These are phyloP conservation scores for Myiotriccus ornatus DNA, from an alignment of 2,797 vertebrate genomes.

Conservation along the genomic window DNA sequence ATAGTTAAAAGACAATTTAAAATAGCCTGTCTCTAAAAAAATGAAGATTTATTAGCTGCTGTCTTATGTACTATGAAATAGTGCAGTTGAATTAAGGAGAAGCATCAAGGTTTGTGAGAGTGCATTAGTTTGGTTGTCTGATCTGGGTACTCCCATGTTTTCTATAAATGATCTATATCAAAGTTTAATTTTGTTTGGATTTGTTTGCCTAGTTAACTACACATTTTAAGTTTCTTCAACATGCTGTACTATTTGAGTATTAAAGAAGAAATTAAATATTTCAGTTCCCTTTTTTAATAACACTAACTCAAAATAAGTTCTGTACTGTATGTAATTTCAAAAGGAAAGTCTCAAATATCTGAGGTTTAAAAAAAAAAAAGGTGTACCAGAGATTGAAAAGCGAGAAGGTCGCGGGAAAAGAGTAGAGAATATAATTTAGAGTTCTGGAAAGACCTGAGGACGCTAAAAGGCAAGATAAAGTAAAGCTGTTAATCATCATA, in stretches of 20 bases:
- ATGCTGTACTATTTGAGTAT: neutral
- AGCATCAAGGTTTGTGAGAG: neutral
- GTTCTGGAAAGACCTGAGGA: neutral
- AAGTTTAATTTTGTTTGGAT: neutral
- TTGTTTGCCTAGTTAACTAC: neutral
- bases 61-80: neutral
- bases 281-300: slow-evolving; percentile 21
- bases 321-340: neutral
- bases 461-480: neutral
- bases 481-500: neutral
- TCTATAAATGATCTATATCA: neutral
- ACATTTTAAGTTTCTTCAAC: neutral
- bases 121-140: neutral
- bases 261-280: slow-evolving; percentile 22
- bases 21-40: neutral
- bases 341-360: neutral
- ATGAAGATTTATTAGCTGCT: neutral
- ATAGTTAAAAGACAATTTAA: neutral
- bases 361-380: neutral
- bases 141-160: neutral
- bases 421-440: neutral
- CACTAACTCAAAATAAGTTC: neutral
- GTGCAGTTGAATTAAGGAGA: neutral
- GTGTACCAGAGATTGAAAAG: neutral
- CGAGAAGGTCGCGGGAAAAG: neutral